Base-by-base conservation (phyloP, 2,888 invertebrate genomes). In the Acleris laterana region DNA sequence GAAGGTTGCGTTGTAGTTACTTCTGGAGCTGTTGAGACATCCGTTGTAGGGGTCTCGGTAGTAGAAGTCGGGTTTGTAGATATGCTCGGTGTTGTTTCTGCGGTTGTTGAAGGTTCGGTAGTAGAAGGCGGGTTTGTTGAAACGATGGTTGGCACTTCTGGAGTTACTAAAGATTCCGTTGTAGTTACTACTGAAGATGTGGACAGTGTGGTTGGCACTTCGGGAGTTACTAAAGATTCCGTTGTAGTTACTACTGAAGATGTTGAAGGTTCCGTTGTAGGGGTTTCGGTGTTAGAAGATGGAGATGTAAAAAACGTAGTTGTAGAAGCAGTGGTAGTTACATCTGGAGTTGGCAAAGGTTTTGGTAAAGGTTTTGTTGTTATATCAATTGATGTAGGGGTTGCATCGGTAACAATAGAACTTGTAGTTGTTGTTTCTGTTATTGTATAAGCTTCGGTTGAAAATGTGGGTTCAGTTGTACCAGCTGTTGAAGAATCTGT, bases 221-320 rank as follows among this genome's bases (percentile, higher is more conserved):
- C 25, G n/a, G 68, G 22, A 48, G 50, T n/a, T 1, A 44, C 42
- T 0, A 52, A 58, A 20, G 56, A 3, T 42, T 60, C 55, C 42
- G 16, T 20, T 28, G 63, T 25, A 16, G 49, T 49, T 38, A 16
- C n/a, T 17, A 13, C 25, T n/a, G 58, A n/a, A 22, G 20, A 32
- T 11, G n/a, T 52, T 11, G 32, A n/a, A n/a, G 22, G 38, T 19
- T 28, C 42, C 19, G 57, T 53, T 28, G 56, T 56, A 3, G 48
- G 28, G 1, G 25, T 56, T 38, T 13, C 17, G 4, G 55, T 51
- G 4, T 62, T 46, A 13, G 7, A 7, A 7, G 51, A 52, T 2
- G n/a, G 38, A 7, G n/a, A 19, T 53, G 46, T 46, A 20, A 25
- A 6, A 16, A 49, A 32, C n/a, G 42, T 50, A 11, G 56, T 51